A percentile compares a stretch with the other conserved stretches of the same genome.
phyloP scores from a whole-genome alignment of 2,113 vertebrate species.

The Azemiops feae region DNA sequence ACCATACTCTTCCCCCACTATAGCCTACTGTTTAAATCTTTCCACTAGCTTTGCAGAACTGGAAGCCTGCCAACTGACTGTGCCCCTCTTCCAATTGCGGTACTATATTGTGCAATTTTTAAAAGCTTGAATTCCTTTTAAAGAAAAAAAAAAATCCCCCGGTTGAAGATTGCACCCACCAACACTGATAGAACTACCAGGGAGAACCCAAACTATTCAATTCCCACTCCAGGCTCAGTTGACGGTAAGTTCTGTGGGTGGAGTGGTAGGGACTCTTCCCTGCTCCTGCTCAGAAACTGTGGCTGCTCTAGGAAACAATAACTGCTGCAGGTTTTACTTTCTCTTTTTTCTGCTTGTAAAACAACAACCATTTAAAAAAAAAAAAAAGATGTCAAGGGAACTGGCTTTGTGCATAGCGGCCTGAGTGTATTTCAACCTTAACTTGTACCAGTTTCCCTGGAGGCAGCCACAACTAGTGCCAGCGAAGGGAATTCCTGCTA shows the following conservation, averaged over 20 bases:
- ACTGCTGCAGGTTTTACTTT: neutral
- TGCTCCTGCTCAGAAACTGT: neutral
- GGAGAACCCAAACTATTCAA: neutral
- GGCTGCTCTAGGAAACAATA: constrained; percentile 3
- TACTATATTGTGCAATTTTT: neutral
- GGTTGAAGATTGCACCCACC: neutral
- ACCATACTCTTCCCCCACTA: no score
- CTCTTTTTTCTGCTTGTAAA: neutral
- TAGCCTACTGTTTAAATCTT: neutral
- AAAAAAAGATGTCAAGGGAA: neutral
- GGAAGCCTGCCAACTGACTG: neutral
- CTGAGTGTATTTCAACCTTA: neutral
- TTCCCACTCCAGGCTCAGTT: neutral
- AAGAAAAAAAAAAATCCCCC: neutral
- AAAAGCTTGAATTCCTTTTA: neutral
- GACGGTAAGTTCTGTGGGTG: neutral
- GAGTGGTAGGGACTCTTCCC: neutral
- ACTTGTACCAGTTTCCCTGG: neutral
- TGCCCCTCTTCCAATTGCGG: neutral
- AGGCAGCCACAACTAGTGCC: neutral
- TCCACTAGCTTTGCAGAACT: neutral
- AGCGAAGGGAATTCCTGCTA: neutral
- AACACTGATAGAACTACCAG: neutral
- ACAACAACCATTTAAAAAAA: neutral
- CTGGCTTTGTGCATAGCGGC: neutral